These are phyloP conservation scores for Myiozetetes cayanensis DNA, from an alignment of 2,113 vertebrate genomes.

Conservation along the genomic window DNA sequence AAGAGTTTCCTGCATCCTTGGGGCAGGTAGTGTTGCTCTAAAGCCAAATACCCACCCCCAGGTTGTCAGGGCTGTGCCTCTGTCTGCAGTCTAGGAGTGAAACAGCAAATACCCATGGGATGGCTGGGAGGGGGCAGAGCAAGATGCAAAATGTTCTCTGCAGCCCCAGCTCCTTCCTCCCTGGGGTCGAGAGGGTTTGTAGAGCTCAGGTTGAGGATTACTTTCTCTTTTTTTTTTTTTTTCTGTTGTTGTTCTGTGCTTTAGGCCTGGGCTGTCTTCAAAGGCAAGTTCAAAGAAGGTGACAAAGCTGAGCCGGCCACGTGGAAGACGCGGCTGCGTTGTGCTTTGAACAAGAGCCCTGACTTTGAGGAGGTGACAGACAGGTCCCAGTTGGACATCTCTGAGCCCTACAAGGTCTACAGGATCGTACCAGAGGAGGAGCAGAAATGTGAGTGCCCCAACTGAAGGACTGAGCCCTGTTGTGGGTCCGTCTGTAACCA, in stretches of 20 bases:
- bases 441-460: conserved; percentile 84
- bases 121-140: not conserved
- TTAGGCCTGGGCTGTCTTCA: conserved; percentile 97
- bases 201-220: not conserved
- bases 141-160: not conserved
- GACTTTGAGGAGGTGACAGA: conserved; percentile 98
- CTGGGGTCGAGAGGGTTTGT: not conserved
- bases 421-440: conserved; percentile 95
- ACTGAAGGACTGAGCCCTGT: fast-evolving
- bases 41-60: not conserved
- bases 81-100: not conserved
- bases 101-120: not conserved
- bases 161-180: not conserved
- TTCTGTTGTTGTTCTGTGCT: not conserved
- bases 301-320: conserved; percentile 97
- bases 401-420: conserved; percentile 97
- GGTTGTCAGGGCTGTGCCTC: fast-evolving
- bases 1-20: not conserved
- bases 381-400: conserved; percentile 96
- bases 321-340: conserved; percentile 97
- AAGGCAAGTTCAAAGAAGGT: conserved; percentile 97
- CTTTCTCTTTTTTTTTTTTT: not conserved
- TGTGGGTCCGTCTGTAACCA: fast-evolving
- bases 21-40: not conserved
- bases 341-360: conserved; percentile 96